Conservation (phyloP, 2,113 vertebrate species). For the Pelusios castaneus region DNA sequence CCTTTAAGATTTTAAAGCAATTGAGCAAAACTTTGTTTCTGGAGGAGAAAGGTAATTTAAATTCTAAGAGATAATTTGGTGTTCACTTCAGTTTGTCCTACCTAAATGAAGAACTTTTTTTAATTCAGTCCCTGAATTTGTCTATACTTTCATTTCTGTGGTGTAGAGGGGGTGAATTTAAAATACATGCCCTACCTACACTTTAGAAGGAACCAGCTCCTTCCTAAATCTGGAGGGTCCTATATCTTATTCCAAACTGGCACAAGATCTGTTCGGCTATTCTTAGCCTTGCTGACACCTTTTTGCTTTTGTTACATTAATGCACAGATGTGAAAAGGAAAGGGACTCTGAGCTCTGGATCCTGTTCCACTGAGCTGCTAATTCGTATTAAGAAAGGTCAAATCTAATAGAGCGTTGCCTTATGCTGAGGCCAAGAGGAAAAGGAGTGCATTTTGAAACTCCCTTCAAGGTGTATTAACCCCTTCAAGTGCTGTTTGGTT, state of each 20-base stretch:
- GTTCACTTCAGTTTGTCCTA: slow-evolving; percentile 39
- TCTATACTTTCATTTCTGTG: slow-evolving; percentile 18
- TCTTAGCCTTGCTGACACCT: slow-evolving; percentile 70
- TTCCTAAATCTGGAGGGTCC: slow-evolving; percentile 69
- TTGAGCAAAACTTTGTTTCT: background rate
- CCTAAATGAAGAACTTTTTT: slow-evolving; percentile 19
- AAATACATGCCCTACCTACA: slow-evolving; percentile 53
- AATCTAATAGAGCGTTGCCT: slow-evolving; percentile 65
- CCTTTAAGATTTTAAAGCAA: background rate
- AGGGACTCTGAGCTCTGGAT: slow-evolving; percentile 59
- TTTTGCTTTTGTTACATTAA: slow-evolving; percentile 74
- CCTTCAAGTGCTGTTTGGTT: slow-evolving; percentile 41
- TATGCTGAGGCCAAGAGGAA: slow-evolving; percentile 64
- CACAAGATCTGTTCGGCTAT: slow-evolving; percentile 71
- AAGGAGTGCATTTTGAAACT: slow-evolving; percentile 55
- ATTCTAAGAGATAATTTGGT: slow-evolving; percentile 46
- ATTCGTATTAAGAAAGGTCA: slow-evolving; percentile 69
- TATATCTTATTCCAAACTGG: slow-evolving; percentile 67
- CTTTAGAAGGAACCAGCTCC: slow-evolving; percentile 56
- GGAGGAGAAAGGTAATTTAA: slow-evolving; percentile 5
- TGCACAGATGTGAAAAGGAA: slow-evolving; percentile 61
- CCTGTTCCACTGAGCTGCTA: slow-evolving; percentile 62
- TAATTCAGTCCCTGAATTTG: slow-evolving; percentile 36
- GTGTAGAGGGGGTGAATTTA: slow-evolving; percentile 46
- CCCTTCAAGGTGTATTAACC: slow-evolving; percentile 67